These are phyloP conservation scores for Mustela lutreola DNA, from an alignment of 2,113 vertebrate species.

Conservation along the genomic window DNA sequence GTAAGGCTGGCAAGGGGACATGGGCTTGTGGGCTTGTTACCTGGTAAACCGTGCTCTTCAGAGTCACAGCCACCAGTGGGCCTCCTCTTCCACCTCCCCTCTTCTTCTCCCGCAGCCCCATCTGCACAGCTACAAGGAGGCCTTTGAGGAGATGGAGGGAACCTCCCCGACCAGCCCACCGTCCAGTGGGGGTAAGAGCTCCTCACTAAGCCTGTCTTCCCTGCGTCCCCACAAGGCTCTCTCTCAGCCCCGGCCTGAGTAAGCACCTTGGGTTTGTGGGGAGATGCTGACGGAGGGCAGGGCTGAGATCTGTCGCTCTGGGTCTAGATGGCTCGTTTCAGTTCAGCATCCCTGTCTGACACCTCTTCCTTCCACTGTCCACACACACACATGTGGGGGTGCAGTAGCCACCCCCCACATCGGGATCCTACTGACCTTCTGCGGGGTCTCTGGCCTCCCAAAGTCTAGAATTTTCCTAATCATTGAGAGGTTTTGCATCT, in stretches of 20 bases:
- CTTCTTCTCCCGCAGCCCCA: constrained; percentile 89
- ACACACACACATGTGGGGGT: not conserved
- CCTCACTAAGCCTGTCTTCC: constrained; percentile 91
- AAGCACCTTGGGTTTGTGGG: constrained; percentile 86
- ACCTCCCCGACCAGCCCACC: constrained; percentile 89
- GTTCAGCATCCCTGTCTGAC: not conserved
- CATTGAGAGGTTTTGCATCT: not conserved
- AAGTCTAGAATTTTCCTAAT: not conserved
- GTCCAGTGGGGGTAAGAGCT: constrained; percentile 94
- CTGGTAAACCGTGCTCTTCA: not conserved
- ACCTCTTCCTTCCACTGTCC: not conserved
- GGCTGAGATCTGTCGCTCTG: not conserved
- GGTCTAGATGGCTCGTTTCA: not conserved
- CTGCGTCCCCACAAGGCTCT: constrained; percentile 91
- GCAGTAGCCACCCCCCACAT: not conserved
- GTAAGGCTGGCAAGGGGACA: not conserved
- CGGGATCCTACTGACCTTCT: not conserved
- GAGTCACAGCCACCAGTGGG: not conserved
- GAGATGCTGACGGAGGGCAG: constrained; percentile 48
- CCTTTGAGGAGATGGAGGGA: constrained; percentile 96
- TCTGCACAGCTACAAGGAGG: constrained; percentile 99
- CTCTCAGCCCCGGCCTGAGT: constrained; percentile 90
- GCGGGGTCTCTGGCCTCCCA: not conserved
- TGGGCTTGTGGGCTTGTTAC: not conserved
- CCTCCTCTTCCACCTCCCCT: not conserved